A percentile compares a stretch with the other conserved stretches of the same genome.
Conservation (phyloP, 1,140 invertebrate species). For the Acromyrmex charruanus region DNA sequence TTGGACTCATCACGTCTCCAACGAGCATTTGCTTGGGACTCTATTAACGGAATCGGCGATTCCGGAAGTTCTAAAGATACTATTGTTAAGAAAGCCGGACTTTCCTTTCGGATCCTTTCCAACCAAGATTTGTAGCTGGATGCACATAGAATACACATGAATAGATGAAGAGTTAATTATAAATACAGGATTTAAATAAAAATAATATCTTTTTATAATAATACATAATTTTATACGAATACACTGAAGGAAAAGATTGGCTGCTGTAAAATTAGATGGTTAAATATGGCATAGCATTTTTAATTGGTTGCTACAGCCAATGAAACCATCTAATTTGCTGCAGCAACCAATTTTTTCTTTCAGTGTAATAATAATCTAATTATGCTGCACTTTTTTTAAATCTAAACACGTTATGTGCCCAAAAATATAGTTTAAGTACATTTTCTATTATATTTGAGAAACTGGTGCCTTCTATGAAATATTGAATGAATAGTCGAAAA, state of each 20-base stretch:
- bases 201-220: neutral
- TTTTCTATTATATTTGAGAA: neutral
- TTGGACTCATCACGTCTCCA: conserved; percentile 64
- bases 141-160: neutral
- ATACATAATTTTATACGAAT: neutral
- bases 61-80: conserved; percentile 82
- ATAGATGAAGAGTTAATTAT: neutral
- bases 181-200: neutral
- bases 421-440: neutral
- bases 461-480: neutral
- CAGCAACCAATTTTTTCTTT: too few species aligned
- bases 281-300: too few species aligned
- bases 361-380: neutral
- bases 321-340: too few species aligned
- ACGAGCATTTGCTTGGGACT: conserved; percentile 78
- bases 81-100: conserved; percentile 81
- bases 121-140: conserved; percentile 81
- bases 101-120: conserved; percentile 78
- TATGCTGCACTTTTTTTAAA: neutral
- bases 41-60: conserved; percentile 81
- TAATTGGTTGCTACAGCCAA: too few species aligned
- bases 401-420: neutral
- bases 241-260: too few species aligned
- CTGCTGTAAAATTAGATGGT: too few species aligned
- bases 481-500: neutral